Percentiles rank a stretch among this genome's conserved stretches.
phyloP scores from a whole-genome alignment of 2,888 invertebrate species.

The Branchellion lobata region DNA sequence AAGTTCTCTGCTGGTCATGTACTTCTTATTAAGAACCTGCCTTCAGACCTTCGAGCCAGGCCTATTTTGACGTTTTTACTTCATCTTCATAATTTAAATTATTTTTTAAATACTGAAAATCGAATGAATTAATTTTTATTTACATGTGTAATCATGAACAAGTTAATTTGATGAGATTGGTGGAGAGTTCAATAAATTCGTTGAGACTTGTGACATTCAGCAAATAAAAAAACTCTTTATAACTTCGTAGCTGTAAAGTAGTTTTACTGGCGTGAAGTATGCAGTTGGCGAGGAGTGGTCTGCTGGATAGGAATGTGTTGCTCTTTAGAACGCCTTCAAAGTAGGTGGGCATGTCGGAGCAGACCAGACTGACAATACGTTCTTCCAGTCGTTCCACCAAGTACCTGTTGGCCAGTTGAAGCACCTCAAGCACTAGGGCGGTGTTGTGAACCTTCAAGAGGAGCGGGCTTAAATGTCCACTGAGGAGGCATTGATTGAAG shows the following conservation, averaged over 20 bases:
- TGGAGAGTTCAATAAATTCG: too few species aligned
- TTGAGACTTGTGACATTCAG: too few species aligned
- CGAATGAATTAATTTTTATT: too few species aligned
- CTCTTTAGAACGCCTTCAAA: background rate
- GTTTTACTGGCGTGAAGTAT: background rate
- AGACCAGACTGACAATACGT: background rate
- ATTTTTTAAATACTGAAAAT: too few species aligned
- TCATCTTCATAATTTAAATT: too few species aligned
- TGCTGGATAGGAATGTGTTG: background rate
- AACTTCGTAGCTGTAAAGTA: background rate
- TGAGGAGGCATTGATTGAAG: background rate
- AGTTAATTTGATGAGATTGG: too few species aligned
- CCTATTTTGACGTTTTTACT: too few species aligned
- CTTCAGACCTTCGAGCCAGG: too few species aligned
- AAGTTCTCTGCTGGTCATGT: background rate
- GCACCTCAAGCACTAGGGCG: background rate
- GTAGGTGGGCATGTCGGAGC: background rate
- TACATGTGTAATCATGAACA: too few species aligned
- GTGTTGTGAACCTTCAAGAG: background rate
- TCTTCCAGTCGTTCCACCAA: background rate
- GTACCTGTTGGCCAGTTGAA: background rate
- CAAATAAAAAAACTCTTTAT: too few species aligned
- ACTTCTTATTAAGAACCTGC: too few species aligned
- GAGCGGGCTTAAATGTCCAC: background rate
- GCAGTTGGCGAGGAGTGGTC: background rate